Evolutionary conservation across 2,797 vertebrate genomes (phyloP), one percentile per base, ranked within the genome.

Genomic region (Anabas testudineus): DNA sequence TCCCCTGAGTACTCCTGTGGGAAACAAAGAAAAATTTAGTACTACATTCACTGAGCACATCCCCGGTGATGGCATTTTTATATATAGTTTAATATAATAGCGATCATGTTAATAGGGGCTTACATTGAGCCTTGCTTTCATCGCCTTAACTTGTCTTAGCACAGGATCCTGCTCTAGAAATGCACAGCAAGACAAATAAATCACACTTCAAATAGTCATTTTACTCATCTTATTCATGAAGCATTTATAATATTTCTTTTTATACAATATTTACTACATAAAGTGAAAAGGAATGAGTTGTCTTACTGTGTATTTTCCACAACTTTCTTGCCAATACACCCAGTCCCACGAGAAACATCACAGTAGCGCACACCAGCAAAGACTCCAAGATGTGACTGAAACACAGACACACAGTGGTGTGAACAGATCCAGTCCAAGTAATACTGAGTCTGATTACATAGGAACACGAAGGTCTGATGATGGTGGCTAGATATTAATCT

Each of bases 241-340:
- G 43, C 12, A 16, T 36, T 73, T 30, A 6, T 14, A 9, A 4
- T 7, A 30, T 5, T 6, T n/a, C 21, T n/a, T 18, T 21, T 2
- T 56, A 10, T 14, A 5, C 2, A 14, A 2, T n/a, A 52, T 47
- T 62, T 37, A 3, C 15, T 58, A 47, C 48, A 28, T 6, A 19
- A 67, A 42, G 58, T 57, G 48, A 2, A 59, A 57, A 63, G 10
- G 16, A 72, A 58, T 10, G 2, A 28, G 63, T 34, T 30, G 67
- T 18, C 93, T 89, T 88, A 94, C 93, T 80, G 53, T 54, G 83
- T n/a, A 43, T 55, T 45, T 69, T 83, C 83, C 80, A 75, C 39
- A 86, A 30, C 74, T 55, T 88, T 65, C 58, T 81, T 18, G 30
- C 52, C 2, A 82, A 22, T 46, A 90, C 13, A n/a, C 48, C 57